Evolutionary conservation across 2,797 vertebrate genomes (phyloP), one percentile per base, ranked within the genome.

Genomic region (Hephaestus fuliginosus): DNA sequence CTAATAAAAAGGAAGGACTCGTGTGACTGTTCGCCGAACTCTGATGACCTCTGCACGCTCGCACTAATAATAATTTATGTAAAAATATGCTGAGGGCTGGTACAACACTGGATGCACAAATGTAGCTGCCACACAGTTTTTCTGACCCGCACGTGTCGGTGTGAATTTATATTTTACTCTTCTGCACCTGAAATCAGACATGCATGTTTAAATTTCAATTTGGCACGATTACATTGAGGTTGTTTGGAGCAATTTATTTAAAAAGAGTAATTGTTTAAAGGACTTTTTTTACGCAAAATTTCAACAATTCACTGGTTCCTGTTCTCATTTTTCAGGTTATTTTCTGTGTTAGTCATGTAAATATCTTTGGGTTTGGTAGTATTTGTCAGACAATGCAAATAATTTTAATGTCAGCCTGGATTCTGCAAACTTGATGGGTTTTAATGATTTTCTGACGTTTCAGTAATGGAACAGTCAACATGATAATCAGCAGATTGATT

Each of bases 41-140:
- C 68, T 33, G 53, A 39, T 69, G 72, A 84, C 81, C 70, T 68
- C 70, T 64, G 67, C 12, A 39, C 49, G 67, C 18, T 72, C 36
- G 20, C 17, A 53, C 41, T 81, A 58, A 65, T 72, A n/a, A 4
- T 53, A 9, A 41, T 58, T 84, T 20, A 60, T 73, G 22, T 0
- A 53, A 64, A 66, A 56, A 55, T 28, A 28, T 17, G 13, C 39
- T 28, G 60, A 65, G 9, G 1, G 39, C 36, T 4, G 8, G 30
- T 28, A 17, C 28, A 52, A 5, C n/a, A 9, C 20, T 75, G n/a
- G 17, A 8, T 48, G 20, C 52, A 4, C 52, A 36, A 48, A 28
- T 46, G 22, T 55, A 10, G 62, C 7, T 48, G 11, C 36, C 20
- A 14, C 4, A 10, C 30, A 25, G 18, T 18, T 7, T 51, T 25